phyloP scores from a whole-genome alignment of 37 sponge, comb jelly and placozoan genomes.

The Corticium candelabrum region DNA sequence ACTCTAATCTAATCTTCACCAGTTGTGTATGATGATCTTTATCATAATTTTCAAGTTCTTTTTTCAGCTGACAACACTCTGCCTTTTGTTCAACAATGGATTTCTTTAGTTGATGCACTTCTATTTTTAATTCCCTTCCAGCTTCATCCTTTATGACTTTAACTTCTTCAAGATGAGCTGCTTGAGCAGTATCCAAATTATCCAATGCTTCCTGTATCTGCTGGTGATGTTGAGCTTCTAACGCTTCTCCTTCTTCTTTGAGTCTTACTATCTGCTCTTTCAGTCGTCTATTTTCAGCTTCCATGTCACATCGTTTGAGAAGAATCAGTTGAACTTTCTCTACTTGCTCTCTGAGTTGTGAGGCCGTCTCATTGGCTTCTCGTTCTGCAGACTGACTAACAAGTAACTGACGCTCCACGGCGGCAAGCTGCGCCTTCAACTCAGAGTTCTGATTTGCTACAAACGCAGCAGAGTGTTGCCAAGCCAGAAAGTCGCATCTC shows the following conservation, averaged over 20 bases:
- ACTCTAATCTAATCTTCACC: background rate
- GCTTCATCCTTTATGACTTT: background rate
- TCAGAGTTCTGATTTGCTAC: background rate
- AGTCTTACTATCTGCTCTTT: background rate
- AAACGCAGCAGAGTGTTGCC: background rate
- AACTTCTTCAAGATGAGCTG: background rate
- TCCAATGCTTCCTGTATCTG: background rate
- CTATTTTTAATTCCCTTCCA: background rate
- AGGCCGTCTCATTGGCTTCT: background rate
- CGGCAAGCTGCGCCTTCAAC: background rate
- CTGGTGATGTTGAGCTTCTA: background rate
- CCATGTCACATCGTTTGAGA: background rate
- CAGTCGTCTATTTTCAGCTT: background rate
- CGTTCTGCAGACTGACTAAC: background rate
- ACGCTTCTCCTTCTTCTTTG: background rate
- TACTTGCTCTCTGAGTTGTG: background rate
- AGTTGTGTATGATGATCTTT: background rate
- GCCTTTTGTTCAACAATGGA: background rate
- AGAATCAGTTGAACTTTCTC: background rate
- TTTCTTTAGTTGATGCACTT: background rate
- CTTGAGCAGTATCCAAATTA: background rate
- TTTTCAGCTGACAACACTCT: background rate
- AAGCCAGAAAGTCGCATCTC: background rate
- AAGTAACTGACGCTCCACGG: background rate
- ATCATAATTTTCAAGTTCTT: background rate